These are phyloP conservation scores for Azorinus chamasolen DNA, from an alignment of 2,888 invertebrate species.

Conservation along the genomic window DNA sequence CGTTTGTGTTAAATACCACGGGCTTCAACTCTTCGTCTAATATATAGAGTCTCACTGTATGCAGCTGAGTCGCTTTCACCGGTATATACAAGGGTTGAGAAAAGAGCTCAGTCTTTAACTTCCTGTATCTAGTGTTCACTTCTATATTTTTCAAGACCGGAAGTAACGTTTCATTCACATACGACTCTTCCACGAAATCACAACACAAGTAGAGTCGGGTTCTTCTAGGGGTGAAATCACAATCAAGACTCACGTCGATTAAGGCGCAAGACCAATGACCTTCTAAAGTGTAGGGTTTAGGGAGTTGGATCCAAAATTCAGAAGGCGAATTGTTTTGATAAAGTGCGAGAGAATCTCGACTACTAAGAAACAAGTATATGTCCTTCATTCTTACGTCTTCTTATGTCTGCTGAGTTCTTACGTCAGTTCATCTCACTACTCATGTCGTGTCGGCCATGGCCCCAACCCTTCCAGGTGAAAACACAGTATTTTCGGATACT, in stretches of 20 bases:
- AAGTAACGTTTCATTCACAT: neutral
- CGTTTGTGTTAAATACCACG: neutral
- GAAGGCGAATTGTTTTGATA: conserved; percentile 19
- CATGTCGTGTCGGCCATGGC: too few relatives aligned
- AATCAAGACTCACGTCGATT: conserved; percentile 22
- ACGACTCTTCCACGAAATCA: conserved; percentile 17
- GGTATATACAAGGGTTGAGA: neutral
- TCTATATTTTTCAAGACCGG: conserved; percentile 25
- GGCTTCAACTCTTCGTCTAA: neutral
- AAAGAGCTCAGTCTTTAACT: neutral
- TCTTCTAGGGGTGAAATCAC: conserved; percentile 18
- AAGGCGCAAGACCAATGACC: conserved; percentile 24
- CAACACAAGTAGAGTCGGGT: conserved; percentile 11
- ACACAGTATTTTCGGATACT: too few relatives aligned
- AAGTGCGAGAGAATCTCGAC: conserved; percentile 17
- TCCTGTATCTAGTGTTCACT: conserved; percentile 6
- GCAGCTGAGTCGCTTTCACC: conserved; percentile 1
- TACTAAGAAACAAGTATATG: conserved; percentile 19
- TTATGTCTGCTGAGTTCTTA: too few relatives aligned
- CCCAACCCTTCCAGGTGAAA: too few relatives aligned
- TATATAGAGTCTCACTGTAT: conserved; percentile 5
- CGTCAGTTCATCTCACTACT: too few relatives aligned
- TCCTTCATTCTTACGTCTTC: too few relatives aligned
- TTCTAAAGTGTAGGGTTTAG: conserved; percentile 27
- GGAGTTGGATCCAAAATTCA: conserved; percentile 42